phyloP scores from a whole-genome alignment of 1,140 invertebrate genomes.

The Drosophila nannoptera region DNA sequence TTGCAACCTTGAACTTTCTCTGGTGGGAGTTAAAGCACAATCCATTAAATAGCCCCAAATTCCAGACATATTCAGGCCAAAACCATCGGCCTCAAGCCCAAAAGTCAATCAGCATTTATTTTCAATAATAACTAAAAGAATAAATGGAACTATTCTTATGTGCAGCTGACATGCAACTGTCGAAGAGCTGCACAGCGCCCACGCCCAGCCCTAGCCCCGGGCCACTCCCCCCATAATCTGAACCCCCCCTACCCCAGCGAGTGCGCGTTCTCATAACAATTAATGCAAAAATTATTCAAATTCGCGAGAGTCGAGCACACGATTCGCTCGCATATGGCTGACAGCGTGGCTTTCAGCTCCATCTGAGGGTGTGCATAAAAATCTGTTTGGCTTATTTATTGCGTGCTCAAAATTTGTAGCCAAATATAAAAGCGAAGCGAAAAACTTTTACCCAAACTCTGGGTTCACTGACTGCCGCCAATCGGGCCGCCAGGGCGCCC shows the following conservation, averaged over 20 bases:
- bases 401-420: constrained; percentile 66
- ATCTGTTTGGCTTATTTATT: constrained; percentile 58
- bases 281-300: constrained; percentile 76
- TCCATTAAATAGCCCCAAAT: constrained; percentile 34
- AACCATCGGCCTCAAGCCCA: not conserved
- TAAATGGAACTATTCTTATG: constrained; percentile 43
- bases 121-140: constrained; percentile 52
- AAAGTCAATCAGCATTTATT: constrained; percentile 45
- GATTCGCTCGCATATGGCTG: not conserved
- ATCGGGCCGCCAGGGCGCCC: not conserved
- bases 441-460: constrained; percentile 23
- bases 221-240: too few species aligned
- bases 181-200: constrained; percentile 14
- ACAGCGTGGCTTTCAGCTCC: constrained; percentile 6
- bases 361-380: constrained; percentile 41
- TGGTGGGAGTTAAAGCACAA: constrained; percentile 26
- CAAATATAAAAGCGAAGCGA: constrained; percentile 63
- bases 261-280: constrained; percentile 62
- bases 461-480: constrained; percentile 40
- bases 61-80: constrained; percentile 67
- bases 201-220: constrained; percentile 6
- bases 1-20: constrained; percentile 66
- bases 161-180: constrained; percentile 66
- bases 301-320: constrained; percentile 38
- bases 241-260: too few species aligned